A percentile compares a stretch with the other conserved stretches of the same genome.
Evolutionary conservation across 1,140 invertebrate species (phyloP).

Genomic region (Apis florea): DNA sequence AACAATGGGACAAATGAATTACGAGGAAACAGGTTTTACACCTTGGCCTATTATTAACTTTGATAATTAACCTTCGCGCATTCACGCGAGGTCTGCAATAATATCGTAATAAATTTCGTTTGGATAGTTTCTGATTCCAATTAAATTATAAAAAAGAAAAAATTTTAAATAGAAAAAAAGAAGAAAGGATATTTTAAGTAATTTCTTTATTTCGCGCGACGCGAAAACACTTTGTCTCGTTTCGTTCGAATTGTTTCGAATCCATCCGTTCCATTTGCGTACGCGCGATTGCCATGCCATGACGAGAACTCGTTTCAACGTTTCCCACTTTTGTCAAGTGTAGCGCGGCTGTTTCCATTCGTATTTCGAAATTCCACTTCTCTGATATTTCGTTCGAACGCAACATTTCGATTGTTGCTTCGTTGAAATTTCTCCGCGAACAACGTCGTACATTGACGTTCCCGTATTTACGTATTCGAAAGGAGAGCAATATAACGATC

Average conservation of each 20-base stretch:
- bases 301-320: not conserved
- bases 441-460: not conserved
- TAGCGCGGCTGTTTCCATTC: not conserved
- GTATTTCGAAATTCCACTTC: not conserved
- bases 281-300: too few species aligned
- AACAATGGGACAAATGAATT: conserved; percentile 1
- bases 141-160: too few species aligned
- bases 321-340: not conserved
- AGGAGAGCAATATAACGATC: not conserved
- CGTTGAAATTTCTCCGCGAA: not conserved
- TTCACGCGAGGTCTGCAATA: not conserved
- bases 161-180: too few species aligned
- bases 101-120: too few species aligned
- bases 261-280: too few species aligned
- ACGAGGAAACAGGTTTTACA: not conserved
- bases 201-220: too few species aligned
- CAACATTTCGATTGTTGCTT: not conserved
- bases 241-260: too few species aligned
- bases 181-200: too few species aligned
- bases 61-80: not conserved
- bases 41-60: not conserved
- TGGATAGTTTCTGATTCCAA: too few species aligned
- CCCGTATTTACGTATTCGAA: not conserved
- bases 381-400: not conserved
- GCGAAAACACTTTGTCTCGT: too few species aligned